Conservation (phyloP, 2,113 vertebrate species). For the Tenebrosternarchus preto region DNA sequence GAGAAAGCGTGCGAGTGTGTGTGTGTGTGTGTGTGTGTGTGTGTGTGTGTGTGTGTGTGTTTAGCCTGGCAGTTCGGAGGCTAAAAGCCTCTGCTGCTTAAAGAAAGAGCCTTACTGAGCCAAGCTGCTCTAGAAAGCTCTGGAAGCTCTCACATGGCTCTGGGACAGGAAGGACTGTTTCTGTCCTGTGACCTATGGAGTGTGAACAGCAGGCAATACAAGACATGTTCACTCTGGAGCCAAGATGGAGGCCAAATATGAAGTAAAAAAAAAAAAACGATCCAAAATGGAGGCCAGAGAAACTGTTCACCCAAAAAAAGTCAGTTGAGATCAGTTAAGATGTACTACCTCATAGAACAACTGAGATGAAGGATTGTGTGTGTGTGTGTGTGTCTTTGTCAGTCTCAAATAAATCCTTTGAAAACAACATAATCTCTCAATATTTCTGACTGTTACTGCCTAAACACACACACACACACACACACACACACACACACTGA, state of each 20-base stretch:
- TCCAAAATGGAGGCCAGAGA: constrained; percentile 18
- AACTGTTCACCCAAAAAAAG: no score
- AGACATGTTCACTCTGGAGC: constrained; percentile 22
- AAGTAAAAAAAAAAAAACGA: background rate
- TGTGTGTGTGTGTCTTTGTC: no score
- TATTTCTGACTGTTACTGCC: no score
- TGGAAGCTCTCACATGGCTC: constrained; percentile 3
- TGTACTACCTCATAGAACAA: no score
- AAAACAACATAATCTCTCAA: no score
- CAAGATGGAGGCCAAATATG: constrained; percentile 11
- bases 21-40: no score
- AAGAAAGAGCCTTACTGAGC: constrained; percentile 23
- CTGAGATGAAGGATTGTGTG: no score
- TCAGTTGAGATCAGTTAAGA: no score
- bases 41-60: no score
- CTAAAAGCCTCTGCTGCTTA: constrained; percentile 28
- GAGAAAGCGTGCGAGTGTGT: constrained; percentile 27
- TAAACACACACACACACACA: background rate
- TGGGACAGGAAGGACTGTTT: constrained; percentile 2
- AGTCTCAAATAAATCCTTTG: no score
- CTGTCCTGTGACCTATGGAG: constrained; percentile 10
- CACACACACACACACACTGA: no score
- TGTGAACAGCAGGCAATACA: constrained; percentile 27
- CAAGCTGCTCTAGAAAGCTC: constrained; percentile 29
- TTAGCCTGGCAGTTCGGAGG: constrained; percentile 29